Evolutionary conservation across 2,797 vertebrate species (phyloP).

Genomic region (Threskiornis aethiopicus): DNA sequence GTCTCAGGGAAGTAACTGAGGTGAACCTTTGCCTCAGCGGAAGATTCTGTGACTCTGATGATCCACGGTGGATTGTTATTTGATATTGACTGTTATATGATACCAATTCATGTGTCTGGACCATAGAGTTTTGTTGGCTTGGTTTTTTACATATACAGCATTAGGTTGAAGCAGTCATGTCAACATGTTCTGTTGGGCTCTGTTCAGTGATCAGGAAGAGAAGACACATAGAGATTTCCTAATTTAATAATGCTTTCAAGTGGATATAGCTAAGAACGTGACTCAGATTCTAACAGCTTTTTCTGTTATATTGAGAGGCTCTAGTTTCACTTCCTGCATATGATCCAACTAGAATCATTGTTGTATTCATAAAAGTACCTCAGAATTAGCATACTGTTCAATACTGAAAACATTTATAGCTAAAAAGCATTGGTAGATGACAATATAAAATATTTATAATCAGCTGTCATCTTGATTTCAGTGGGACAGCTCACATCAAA

Average conservation of each 20-base stretch:
- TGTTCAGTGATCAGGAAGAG: background rate
- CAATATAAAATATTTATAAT: constrained; percentile 39
- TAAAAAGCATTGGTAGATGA: background rate
- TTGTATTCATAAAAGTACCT: background rate
- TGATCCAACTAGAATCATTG: background rate
- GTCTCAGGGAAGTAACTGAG: background rate
- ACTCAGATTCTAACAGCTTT: background rate
- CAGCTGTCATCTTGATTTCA: constrained; percentile 27
- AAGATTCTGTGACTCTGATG: background rate
- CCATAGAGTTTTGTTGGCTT: background rate
- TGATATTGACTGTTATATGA: background rate
- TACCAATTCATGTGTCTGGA: background rate
- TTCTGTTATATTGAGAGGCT: background rate
- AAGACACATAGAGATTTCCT: background rate
- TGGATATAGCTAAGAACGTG: background rate
- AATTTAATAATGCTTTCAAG: background rate
- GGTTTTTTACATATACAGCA: rapidly evolving
- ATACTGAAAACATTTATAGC: background rate
- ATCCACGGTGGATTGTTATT: rapidly evolving
- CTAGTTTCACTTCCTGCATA: background rate
- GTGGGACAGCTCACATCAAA: constrained; percentile 5
- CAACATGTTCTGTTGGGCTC: background rate
- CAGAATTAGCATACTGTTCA: background rate
- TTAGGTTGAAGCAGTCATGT: background rate
- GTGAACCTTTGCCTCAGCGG: background rate